Conservation (phyloP, 2,888 invertebrate species). For the Ellobium chinense region DNA sequence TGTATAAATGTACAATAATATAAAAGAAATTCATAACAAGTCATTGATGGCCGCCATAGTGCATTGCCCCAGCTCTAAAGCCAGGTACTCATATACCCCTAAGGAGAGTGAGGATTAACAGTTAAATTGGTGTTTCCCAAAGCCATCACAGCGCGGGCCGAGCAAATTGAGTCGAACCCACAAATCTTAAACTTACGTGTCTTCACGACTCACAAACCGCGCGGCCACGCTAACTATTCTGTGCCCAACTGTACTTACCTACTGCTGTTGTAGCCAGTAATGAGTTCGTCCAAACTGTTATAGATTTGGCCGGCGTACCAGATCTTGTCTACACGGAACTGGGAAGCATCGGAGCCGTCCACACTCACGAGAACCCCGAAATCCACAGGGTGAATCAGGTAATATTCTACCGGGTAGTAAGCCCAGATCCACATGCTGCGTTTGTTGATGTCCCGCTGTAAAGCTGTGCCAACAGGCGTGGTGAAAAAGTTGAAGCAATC, state of each 20-base stretch:
- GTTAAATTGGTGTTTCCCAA: not conserved
- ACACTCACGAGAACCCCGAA: constrained; percentile 61
- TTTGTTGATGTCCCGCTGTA: constrained; percentile 50
- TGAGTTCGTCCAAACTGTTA: constrained; percentile 53
- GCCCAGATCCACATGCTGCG: constrained; percentile 61
- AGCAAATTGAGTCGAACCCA: not conserved
- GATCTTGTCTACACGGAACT: constrained; percentile 56
- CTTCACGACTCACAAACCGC: no score
- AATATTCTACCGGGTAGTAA: constrained; percentile 53
- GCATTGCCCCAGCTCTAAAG: no score
- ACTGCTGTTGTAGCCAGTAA: constrained; percentile 44
- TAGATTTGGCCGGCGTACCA: constrained; percentile 58
- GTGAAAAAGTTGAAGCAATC: constrained; percentile 57
- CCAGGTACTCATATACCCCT: no score
- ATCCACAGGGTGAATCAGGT: constrained; percentile 61
- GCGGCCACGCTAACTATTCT: no score
- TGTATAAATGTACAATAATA: no score
- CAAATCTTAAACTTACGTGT: no score
- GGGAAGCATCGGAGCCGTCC: constrained; percentile 52
- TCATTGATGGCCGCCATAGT: no score
- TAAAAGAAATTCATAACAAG: no score
- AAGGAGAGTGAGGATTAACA: not conserved
- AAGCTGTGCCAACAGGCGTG: constrained; percentile 54
- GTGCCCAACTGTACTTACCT: not conserved
- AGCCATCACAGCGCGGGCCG: not conserved